Conservation (phyloP, 1,140 invertebrate species). For the Mactra quadrangularis region DNA sequence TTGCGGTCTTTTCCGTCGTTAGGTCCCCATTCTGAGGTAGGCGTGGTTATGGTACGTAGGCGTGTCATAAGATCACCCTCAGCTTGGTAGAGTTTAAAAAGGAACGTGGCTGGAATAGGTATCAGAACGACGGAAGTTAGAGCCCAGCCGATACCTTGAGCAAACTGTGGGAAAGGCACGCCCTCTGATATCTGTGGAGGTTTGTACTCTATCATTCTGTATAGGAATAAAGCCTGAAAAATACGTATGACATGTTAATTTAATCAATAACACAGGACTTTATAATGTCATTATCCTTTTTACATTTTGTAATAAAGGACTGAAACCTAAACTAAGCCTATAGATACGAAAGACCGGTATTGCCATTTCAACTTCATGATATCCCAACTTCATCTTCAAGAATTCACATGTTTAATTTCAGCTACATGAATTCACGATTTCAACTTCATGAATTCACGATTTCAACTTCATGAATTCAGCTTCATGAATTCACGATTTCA, state of each 20-base stretch:
- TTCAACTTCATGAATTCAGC: too few relatives aligned
- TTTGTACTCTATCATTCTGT: conserved; percentile 69
- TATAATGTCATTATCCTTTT: too few relatives aligned
- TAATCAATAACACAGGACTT: too few relatives aligned
- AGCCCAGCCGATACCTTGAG: conserved; percentile 94
- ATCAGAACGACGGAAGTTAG: conserved; percentile 95
- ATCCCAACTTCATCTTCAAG: too few relatives aligned
- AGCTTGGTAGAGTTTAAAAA: conserved; percentile 55
- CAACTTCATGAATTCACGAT: too few relatives aligned
- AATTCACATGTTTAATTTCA: too few relatives aligned
- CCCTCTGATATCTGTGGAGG: conserved; percentile 64
- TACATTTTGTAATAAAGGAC: too few relatives aligned
- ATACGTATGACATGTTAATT: not conserved
- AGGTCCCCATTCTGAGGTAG: conserved; percentile 59
- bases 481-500: too few relatives aligned
- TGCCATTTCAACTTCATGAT: too few relatives aligned
- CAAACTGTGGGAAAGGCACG: conserved; percentile 86
- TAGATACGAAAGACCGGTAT: too few relatives aligned
- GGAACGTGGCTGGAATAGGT: conserved; percentile 88
- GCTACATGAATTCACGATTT: too few relatives aligned
- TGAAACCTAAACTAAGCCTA: too few relatives aligned
- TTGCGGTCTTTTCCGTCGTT: conserved; percentile 45
- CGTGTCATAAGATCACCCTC: conserved; percentile 9
- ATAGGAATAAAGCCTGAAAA: conserved; percentile 68
- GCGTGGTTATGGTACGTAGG: conserved; percentile 53